phyloP scores from a whole-genome alignment of 2,113 vertebrate species.

The Cromileptes altivelis region DNA sequence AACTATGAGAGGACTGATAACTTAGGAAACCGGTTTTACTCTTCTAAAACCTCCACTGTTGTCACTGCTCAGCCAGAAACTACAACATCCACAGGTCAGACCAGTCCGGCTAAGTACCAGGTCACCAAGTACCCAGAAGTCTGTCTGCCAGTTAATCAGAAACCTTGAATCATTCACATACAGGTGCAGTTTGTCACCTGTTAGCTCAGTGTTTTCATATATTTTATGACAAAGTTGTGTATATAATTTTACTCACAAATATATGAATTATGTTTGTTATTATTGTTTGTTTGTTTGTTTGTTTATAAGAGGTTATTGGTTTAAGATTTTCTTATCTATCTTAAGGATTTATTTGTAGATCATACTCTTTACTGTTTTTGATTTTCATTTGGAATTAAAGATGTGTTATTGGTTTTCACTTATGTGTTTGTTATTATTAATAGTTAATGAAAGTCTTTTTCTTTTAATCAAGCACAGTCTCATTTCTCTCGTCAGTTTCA shows the following conservation, averaged over 20 bases:
- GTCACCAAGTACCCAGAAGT: slow-evolving; percentile 82
- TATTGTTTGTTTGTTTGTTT: not conserved
- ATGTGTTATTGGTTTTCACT: slow-evolving; percentile 7
- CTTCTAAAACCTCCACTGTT: slow-evolving; percentile 84
- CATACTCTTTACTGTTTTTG: slow-evolving; percentile 4
- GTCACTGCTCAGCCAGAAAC: slow-evolving; percentile 86
- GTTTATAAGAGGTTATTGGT: not conserved
- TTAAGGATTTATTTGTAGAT: slow-evolving; percentile 6
- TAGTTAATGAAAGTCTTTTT: not conserved
- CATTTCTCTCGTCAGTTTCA: slow-evolving; percentile 80
- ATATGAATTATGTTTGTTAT: slow-evolving; percentile 2
- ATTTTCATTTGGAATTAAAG: slow-evolving; percentile 27
- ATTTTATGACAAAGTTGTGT: slow-evolving; percentile 12
- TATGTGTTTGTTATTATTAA: not conserved
- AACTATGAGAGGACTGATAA: slow-evolving; percentile 87
- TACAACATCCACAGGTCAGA: slow-evolving; percentile 55
- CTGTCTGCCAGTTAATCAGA: slow-evolving; percentile 72
- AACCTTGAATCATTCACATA: slow-evolving; percentile 36
- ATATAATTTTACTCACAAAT: not conserved
- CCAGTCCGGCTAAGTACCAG: slow-evolving; percentile 69
- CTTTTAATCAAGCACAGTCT: slow-evolving; percentile 23
- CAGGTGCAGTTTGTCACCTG: not conserved
- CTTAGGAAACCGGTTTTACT: slow-evolving; percentile 87
- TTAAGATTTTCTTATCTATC: not conserved
- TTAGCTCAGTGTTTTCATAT: slow-evolving; percentile 1